Conservation (phyloP, 2,888 invertebrate species). For the Prenolepis imparis region DNA sequence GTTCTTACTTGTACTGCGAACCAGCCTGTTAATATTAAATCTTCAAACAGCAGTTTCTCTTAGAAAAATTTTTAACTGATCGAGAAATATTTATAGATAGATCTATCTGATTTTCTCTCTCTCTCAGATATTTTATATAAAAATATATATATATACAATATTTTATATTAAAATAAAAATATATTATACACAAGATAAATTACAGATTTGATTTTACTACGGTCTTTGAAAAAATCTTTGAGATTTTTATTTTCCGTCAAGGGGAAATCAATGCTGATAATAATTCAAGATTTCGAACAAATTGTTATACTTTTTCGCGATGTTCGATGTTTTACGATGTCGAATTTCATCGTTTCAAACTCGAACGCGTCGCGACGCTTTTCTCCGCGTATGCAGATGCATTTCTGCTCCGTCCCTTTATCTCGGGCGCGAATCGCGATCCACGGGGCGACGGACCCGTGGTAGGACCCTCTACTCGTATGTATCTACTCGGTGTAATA, state of each 20-base stretch:
- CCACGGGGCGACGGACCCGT: background rate
- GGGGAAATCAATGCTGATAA: background rate
- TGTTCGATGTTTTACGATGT: no score
- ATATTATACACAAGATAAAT: background rate
- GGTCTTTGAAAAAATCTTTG: background rate
- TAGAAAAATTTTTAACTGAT: background rate
- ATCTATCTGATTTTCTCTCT: background rate
- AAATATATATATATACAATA: background rate
- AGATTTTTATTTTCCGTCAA: background rate
- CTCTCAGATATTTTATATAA: background rate
- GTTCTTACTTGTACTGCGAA: background rate
- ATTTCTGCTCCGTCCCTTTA: slow-evolving; percentile 33
- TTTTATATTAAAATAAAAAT: background rate
- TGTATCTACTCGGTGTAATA: slow-evolving; percentile 40
- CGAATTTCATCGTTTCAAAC: background rate
- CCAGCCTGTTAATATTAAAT: background rate
- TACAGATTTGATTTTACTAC: background rate
- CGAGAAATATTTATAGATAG: background rate
- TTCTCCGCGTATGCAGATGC: slow-evolving; percentile 18
- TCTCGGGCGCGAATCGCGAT: slow-evolving; percentile 56
- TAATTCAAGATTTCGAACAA: background rate
- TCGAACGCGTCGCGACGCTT: background rate
- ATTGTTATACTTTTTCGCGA: no score
- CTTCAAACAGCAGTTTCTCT: background rate
- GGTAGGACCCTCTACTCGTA: slow-evolving; percentile 27